Conservation (phyloP, 2,113 vertebrate genomes). For the Etheostoma cragini region DNA sequence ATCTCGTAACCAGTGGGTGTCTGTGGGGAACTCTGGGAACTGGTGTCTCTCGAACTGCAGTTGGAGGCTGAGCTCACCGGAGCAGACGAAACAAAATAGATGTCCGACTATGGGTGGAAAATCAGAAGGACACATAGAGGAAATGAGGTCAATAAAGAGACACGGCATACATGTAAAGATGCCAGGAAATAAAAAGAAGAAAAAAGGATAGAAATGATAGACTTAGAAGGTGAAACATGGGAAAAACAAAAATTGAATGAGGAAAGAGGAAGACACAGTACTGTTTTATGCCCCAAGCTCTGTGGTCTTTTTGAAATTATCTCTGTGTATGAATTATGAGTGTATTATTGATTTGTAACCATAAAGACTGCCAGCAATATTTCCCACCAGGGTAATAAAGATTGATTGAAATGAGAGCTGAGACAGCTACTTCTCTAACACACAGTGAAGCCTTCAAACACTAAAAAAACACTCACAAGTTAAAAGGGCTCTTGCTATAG, state of each 20-base stretch:
- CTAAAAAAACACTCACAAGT: slow-evolving; percentile 14
- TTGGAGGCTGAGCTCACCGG: slow-evolving; percentile 88
- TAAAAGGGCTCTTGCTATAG: not conserved
- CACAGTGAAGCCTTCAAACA: slow-evolving; percentile 6
- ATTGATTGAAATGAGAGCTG: slow-evolving; percentile 64
- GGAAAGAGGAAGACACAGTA: not conserved
- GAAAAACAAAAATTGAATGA: not conserved
- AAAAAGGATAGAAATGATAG: slow-evolving; percentile 3
- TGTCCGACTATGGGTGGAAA: slow-evolving; percentile 90
- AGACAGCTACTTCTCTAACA: slow-evolving; percentile 47
- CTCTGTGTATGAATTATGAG: slow-evolving; percentile 55
- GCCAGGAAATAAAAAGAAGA: slow-evolving; percentile 6
- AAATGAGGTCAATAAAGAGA: slow-evolving; percentile 21
- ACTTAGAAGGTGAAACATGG: slow-evolving; percentile 13
- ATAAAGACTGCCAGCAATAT: slow-evolving; percentile 52
- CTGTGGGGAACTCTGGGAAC: slow-evolving; percentile 92
- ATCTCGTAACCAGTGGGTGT: slow-evolving; percentile 91
- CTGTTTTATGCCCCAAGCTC: slow-evolving; percentile 18
- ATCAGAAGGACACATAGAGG: slow-evolving; percentile 15
- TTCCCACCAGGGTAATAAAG: slow-evolving; percentile 67
- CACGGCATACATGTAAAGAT: not conserved
- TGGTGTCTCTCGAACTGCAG: slow-evolving; percentile 92
- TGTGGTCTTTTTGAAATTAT: slow-evolving; percentile 41
- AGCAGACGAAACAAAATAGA: slow-evolving; percentile 93
- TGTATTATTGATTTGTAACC: slow-evolving; percentile 57